phyloP scores from a whole-genome alignment of 2,113 vertebrate genomes.

The Colius striatus region DNA sequence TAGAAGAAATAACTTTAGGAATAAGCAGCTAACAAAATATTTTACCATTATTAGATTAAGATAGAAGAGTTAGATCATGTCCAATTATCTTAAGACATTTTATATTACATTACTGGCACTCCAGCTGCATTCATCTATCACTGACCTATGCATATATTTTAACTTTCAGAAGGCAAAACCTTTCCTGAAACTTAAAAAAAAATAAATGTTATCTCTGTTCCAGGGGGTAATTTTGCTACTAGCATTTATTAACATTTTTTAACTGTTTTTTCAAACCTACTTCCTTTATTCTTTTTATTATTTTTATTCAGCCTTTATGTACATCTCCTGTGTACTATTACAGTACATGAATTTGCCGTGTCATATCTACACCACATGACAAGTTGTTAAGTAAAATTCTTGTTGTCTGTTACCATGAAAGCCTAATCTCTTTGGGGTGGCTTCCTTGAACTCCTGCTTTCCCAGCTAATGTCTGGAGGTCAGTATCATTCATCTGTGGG shows the following conservation, averaged over 20 bases:
- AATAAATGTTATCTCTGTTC: neutral
- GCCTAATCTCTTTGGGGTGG: neutral
- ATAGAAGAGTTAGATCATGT: neutral
- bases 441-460: neutral
- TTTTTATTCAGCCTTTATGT: neutral
- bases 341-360: neutral
- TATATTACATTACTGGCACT: neutral
- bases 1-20: neutral
- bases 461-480: neutral
- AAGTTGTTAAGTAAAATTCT: neutral
- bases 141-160: neutral
- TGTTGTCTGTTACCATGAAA: neutral
- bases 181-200: neutral
- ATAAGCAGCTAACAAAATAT: neutral
- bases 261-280: neutral
- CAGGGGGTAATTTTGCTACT: neutral
- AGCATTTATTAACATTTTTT: neutral
- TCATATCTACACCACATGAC: neutral
- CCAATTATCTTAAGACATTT: neutral
- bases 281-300: neutral
- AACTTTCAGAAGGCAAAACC: neutral
- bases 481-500: slow-evolving; percentile 21
- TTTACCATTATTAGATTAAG: neutral
- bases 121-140: neutral
- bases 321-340: neutral